These are phyloP conservation scores for Dryas iulia DNA, from an alignment of 1,140 invertebrate genomes.

Conservation along the genomic window DNA sequence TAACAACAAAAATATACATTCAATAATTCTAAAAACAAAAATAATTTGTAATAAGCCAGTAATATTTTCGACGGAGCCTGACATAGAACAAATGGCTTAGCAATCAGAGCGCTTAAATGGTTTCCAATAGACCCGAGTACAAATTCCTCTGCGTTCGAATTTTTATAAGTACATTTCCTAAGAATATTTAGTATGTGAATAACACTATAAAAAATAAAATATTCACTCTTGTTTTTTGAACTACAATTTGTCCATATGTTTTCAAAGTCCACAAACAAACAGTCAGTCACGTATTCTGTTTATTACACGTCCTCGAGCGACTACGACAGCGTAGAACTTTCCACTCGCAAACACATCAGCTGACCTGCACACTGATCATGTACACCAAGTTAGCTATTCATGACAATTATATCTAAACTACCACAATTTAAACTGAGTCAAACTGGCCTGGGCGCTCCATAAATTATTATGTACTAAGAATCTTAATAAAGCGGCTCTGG, in stretches of 20 bases:
- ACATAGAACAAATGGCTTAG: too few species aligned
- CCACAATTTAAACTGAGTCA: slow-evolving; percentile 68
- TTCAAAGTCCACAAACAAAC: neutral
- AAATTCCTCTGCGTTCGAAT: too few species aligned
- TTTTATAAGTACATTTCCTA: too few species aligned
- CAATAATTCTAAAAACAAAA: too few species aligned
- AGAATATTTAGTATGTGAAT: too few species aligned
- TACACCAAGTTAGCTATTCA: slow-evolving; percentile 30
- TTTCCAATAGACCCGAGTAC: too few species aligned
- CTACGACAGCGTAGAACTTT: slow-evolving; percentile 30
- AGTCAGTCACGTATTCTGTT: slow-evolving; percentile 14
- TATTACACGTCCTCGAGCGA: slow-evolving; percentile 28
- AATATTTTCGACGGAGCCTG: too few species aligned
- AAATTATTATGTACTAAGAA: slow-evolving; percentile 75
- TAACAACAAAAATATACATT: too few species aligned
- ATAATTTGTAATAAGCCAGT: too few species aligned
- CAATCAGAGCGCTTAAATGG: too few species aligned
- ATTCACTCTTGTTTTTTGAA: neutral
- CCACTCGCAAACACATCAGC: slow-evolving; percentile 33
- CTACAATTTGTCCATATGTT: neutral
- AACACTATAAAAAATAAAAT: too few species aligned
- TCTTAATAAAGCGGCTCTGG: slow-evolving; percentile 69
- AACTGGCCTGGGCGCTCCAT: slow-evolving; percentile 51
- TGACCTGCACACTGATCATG: slow-evolving; percentile 39
- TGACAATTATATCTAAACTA: slow-evolving; percentile 51